A percentile compares a stretch with the other conserved stretches of the same genome.
These are phyloP conservation scores for Epinotia demarniana DNA, from an alignment of 2,888 invertebrate genomes.

Conservation along the genomic window DNA sequence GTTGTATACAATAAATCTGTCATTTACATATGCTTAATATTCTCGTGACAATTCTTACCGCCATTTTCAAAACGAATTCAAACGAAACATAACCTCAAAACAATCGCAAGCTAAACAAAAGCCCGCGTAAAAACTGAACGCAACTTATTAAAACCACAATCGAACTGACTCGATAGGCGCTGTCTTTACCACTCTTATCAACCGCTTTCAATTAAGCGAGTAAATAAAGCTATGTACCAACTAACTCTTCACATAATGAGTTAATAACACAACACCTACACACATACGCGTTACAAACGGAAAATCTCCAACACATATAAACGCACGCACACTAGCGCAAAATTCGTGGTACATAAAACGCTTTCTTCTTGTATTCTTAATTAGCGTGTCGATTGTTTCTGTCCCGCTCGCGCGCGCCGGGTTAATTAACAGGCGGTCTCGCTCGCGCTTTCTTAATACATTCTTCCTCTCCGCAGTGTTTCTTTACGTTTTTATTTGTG, in stretches of 20 bases:
- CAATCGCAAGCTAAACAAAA: slow-evolving; percentile 5
- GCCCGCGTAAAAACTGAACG: slow-evolving; percentile 44
- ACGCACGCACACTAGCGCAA: slow-evolving; percentile 62
- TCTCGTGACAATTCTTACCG: not conserved
- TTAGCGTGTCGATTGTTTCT: slow-evolving; percentile 83
- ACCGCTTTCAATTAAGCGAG: slow-evolving; percentile 83
- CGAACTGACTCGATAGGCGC: slow-evolving; percentile 63
- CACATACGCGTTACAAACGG: slow-evolving; percentile 59
- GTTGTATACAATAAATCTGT: not conserved
- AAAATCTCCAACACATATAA: slow-evolving; percentile 50
- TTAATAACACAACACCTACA: slow-evolving; percentile 80
- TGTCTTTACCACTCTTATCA: slow-evolving; percentile 76
- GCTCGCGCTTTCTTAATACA: slow-evolving; percentile 85
- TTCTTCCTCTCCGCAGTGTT: slow-evolving; percentile 84
- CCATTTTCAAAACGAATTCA: not conserved
- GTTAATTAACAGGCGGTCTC: slow-evolving; percentile 82
- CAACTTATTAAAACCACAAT: slow-evolving; percentile 62
- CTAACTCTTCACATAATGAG: slow-evolving; percentile 84
- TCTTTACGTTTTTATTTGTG: slow-evolving; percentile 85
- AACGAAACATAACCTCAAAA: slow-evolving; percentile 10
- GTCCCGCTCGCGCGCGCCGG: slow-evolving; percentile 75
- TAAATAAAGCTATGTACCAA: slow-evolving; percentile 80
- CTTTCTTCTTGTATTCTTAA: slow-evolving; percentile 89
- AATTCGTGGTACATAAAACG: slow-evolving; percentile 81
- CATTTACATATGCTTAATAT: not conserved